A percentile compares a stretch with the other conserved stretches of the same genome.
Conservation (phyloP, 2,797 vertebrate genomes). For the Sebastes miniatus region DNA sequence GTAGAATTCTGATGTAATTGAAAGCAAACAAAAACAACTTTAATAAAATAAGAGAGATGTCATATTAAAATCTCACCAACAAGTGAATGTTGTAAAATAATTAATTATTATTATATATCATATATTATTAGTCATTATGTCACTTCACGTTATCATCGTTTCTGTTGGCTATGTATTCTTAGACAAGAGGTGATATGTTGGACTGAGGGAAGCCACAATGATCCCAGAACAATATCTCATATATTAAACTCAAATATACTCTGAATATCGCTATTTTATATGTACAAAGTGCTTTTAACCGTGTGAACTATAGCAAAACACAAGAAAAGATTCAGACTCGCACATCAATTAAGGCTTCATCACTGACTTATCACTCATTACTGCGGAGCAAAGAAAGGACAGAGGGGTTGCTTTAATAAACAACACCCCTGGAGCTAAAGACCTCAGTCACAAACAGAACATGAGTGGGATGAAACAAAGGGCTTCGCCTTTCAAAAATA, state of each 20-base stretch:
- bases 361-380: conserved; percentile 41
- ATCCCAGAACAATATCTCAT: conserved; percentile 47
- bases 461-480: conserved; percentile 23
- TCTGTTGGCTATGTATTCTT: conserved; percentile 82
- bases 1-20: not conserved
- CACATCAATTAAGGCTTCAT: conserved; percentile 64
- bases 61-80: not conserved
- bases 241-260: conserved; percentile 56
- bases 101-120: no score
- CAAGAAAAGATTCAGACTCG: conserved; percentile 24
- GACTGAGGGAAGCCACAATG: conserved; percentile 54
- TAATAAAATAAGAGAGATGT: not conserved
- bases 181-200: conserved; percentile 78
- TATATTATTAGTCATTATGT: no score
- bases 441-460: conserved; percentile 34
- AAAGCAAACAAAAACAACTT: conserved; percentile 10
- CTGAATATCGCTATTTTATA: conserved; percentile 50
- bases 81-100: not conserved
- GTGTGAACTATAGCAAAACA: conserved; percentile 16
- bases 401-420: conserved; percentile 3
- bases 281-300: conserved; percentile 78
- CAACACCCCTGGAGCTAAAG: not conserved
- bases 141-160: conserved; percentile 64
- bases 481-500: conserved; percentile 32
- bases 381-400: conserved; percentile 7